Base-by-base conservation (phyloP, 2,888 invertebrate species). In the Andrena fulva region DNA sequence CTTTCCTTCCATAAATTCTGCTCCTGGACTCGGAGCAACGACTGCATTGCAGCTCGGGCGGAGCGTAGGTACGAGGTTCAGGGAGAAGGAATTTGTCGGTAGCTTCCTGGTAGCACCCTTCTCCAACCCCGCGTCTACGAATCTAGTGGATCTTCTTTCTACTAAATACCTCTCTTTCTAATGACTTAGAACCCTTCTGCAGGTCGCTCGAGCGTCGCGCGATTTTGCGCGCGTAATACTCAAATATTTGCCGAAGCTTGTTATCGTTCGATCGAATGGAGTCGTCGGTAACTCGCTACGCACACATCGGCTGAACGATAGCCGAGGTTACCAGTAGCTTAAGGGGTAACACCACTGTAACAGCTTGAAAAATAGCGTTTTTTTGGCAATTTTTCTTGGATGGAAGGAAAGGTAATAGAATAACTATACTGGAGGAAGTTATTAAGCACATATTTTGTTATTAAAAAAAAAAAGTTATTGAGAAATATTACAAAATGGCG, bases 1-100 rank as follows among this genome's bases (percentile, higher is more conserved):
- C 66, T 76, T 78, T 80, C 56, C 29, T 79, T 59, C 48, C 70
- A 77, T 77, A 77, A 77, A 80, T 63, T 66, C 50, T 73, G 33
- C 77, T 42, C 33, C 42, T 52, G 27, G 29, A 69, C 63, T 29
- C 52, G 63, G 52, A 79, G 42, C 73, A 77, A 70, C 62, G 35
- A 56, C 31, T 33, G 59, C 29, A 7, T 42, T n/a, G 27, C 29
- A 20, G n/a, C 33, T 6, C 6, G 10, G n/a, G 16, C 60, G 60
- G 12, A 33, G n/a, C 8, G 16, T 27, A n/a, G 35, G 3, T 27
- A 27, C 4, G 10, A 56, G 27, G 27, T 24, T 3, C 24, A 24
- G 24, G 24, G 20, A 8, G 24, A 3, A 4, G 20, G 56, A 56
- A 56, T 56, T 24, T 56, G 56, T 27, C 52, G 7, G n/a, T 52